These are phyloP conservation scores for Tiliacea citrago DNA, from an alignment of 2,888 invertebrate species.

Conservation along the genomic window DNA sequence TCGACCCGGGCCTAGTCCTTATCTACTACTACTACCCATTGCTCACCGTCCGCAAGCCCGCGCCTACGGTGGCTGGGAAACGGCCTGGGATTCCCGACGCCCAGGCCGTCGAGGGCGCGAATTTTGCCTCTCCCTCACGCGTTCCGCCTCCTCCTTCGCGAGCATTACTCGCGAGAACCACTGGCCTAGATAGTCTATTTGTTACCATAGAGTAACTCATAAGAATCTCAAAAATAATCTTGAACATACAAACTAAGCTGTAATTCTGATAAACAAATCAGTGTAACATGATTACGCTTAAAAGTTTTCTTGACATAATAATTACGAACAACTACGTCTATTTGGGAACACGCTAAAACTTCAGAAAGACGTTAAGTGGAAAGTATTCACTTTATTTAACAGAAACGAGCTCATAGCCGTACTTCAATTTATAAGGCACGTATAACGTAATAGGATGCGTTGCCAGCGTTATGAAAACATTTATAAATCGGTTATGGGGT, in stretches of 20 bases:
- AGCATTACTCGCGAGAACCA: no score
- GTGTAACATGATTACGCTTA: not conserved
- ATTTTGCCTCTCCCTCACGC: no score
- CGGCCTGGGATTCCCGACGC: no score
- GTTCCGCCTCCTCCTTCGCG: no score
- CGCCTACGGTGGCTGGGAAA: no score
- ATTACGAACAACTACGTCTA: not conserved
- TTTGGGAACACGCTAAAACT: constrained; percentile 12
- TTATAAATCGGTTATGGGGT: constrained; percentile 58
- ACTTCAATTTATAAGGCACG: constrained; percentile 42
- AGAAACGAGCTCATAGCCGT: constrained; percentile 22
- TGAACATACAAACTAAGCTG: not conserved
- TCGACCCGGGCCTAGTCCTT: no score
- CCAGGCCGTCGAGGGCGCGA: no score
- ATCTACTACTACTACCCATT: no score
- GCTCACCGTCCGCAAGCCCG: no score
- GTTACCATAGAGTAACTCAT: not conserved
- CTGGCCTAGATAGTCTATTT: no score
- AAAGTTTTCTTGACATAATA: constrained; percentile 17
- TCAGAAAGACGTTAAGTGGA: constrained; percentile 26
- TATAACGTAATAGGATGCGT: constrained; percentile 52
- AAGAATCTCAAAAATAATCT: not conserved
- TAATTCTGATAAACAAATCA: not conserved
- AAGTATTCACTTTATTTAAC: constrained; percentile 44
- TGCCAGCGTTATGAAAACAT: constrained; percentile 60